These are phyloP conservation scores for Acleris sparsana DNA, from an alignment of 2,888 invertebrate species.

Conservation along the genomic window DNA sequence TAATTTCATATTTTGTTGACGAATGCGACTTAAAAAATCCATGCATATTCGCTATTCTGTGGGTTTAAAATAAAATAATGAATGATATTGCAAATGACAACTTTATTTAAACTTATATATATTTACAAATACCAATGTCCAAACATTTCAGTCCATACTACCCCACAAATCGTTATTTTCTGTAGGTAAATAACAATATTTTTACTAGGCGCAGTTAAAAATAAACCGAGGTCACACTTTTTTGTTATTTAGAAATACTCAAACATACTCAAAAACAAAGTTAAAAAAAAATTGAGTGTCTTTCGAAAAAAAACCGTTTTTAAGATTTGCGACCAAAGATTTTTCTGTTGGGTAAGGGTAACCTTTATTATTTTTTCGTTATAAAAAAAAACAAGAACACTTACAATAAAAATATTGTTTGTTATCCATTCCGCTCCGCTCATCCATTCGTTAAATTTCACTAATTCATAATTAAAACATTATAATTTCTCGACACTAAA, in stretches of 20 bases:
- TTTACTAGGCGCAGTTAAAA: background rate
- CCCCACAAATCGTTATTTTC: constrained; percentile 6
- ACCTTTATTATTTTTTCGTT: too few relatives aligned
- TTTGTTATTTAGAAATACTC: too few relatives aligned
- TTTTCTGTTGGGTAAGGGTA: too few relatives aligned
- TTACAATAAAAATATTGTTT: constrained; percentile 24
- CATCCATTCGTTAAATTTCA: constrained; percentile 5
- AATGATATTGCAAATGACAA: constrained; percentile 28
- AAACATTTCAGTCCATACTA: constrained; percentile 26
- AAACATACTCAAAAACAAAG: too few relatives aligned
- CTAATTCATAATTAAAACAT: constrained; percentile 6
- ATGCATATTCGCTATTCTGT: too few relatives aligned
- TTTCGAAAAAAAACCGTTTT: too few relatives aligned
- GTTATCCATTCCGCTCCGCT: background rate
- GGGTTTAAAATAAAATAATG: constrained; percentile 5
- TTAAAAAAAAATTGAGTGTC: too few relatives aligned
- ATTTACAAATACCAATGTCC: constrained; percentile 31
- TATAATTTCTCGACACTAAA: constrained; percentile 12
- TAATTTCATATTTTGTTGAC: too few relatives aligned
- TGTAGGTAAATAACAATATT: constrained; percentile 23
- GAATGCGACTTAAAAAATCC: too few relatives aligned
- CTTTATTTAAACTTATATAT: constrained; percentile 32
- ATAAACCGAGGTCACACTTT: background rate
- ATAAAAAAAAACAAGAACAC: too few relatives aligned
- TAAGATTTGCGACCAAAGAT: too few relatives aligned